These are phyloP conservation scores for Rotaria sp. DNA, from an alignment of 2,888 invertebrate species.

Conservation along the genomic window DNA sequence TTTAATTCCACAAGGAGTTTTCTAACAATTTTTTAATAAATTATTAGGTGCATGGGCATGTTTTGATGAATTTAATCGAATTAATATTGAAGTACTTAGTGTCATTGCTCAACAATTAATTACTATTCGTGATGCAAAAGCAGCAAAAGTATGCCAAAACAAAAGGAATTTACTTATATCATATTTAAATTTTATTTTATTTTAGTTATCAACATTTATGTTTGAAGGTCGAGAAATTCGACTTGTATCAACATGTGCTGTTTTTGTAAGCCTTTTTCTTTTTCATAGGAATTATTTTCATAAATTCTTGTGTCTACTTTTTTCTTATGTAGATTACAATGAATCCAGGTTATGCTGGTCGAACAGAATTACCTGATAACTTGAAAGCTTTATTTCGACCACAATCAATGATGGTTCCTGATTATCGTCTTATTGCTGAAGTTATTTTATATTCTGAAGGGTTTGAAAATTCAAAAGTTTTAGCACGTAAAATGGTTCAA, in stretches of 20 bases:
- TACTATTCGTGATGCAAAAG: conserved; percentile 77
- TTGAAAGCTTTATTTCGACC: conserved; percentile 77
- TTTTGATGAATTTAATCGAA: conserved; percentile 82
- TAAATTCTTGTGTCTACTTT: background rate
- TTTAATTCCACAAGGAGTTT: background rate
- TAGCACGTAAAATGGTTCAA: conserved; percentile 84
- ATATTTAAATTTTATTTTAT: conserved; percentile 43
- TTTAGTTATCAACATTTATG: conserved; percentile 64
- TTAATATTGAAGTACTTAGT: conserved; percentile 79
- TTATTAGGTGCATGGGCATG: conserved; percentile 75
- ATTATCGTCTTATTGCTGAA: conserved; percentile 73
- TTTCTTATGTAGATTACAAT: conserved; percentile 64
- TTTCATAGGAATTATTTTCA: background rate
- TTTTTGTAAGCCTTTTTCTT: conserved; percentile 59
- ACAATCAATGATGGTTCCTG: conserved; percentile 83
- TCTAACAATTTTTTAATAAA: background rate
- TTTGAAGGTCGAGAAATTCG: conserved; percentile 82
- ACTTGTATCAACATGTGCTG: conserved; percentile 70
- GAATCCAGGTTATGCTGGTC: conserved; percentile 83
- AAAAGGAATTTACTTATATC: background rate
- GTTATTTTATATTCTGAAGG: conserved; percentile 87
- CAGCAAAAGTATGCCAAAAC: conserved; percentile 56
- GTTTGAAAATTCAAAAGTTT: conserved; percentile 74
- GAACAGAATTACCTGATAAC: conserved; percentile 80
- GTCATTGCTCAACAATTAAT: conserved; percentile 82